phyloP scores from a whole-genome alignment of 2,113 vertebrate genomes.

The Myrmophylax atrothorax region DNA sequence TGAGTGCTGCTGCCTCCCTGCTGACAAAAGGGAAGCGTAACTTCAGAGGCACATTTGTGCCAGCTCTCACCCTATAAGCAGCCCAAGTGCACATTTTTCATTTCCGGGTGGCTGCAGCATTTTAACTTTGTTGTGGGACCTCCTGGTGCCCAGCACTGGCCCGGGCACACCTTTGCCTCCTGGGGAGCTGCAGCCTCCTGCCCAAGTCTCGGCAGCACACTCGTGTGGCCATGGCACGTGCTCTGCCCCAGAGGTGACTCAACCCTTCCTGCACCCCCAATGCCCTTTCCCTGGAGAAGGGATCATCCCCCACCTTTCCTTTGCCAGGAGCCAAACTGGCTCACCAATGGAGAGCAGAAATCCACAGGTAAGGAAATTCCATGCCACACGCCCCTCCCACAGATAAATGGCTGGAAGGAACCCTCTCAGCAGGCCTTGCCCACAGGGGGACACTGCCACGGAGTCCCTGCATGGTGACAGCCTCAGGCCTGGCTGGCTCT shows the following conservation, averaged over 20 bases:
- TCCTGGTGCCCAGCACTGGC: background rate
- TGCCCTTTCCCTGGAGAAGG: background rate
- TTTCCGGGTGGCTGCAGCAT: background rate
- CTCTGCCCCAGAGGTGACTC: no score
- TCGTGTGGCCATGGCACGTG: accelerated
- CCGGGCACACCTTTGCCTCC: background rate
- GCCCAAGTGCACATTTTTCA: background rate
- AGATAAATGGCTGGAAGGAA: background rate
- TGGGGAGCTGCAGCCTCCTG: accelerated
- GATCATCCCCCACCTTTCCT: background rate
- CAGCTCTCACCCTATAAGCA: background rate
- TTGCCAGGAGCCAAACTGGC: background rate
- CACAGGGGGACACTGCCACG: background rate
- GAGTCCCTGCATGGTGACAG: background rate
- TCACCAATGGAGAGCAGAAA: background rate
- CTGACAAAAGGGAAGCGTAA: no score
- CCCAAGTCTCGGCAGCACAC: no score
- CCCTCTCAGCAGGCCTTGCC: background rate
- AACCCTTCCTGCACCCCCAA: background rate
- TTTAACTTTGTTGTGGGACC: background rate
- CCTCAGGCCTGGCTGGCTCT: background rate
- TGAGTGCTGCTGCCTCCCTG: background rate
- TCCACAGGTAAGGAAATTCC: background rate
- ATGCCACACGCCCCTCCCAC: background rate
- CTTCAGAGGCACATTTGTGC: no score